Base-by-base conservation (phyloP, 2,888 invertebrate species). In the Amphipyra berbera region DNA sequence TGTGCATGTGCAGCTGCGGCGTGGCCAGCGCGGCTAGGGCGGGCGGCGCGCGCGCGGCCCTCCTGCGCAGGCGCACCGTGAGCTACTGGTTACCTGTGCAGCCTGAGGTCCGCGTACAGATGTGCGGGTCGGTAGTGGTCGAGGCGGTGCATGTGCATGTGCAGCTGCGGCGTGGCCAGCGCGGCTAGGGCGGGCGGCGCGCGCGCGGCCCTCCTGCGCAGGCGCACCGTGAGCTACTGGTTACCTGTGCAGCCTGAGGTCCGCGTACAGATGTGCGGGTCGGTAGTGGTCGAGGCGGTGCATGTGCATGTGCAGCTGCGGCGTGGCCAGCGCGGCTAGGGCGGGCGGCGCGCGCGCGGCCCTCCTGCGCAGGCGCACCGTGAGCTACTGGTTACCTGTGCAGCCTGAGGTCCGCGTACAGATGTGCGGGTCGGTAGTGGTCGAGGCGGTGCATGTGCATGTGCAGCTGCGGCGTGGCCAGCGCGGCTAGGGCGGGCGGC, bases 281-380 rank as follows among this genome's bases (percentile, higher is more conserved):
- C 41, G 41, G 41, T 41, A 41, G 41, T 41, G 41, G 41, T 41
- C 14, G 14, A 41, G 41, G 41, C 41, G 41, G 13, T 13, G 40
- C 40, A 13, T 13, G 40, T 13, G 40, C 6, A 5, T 5, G 40
- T 40, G 40, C 40, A 40, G 40, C 40, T 40, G 40, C 40, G 40
- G 40, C 13, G 35, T 35, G 40, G 40, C 40, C 10, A n/a, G 41
- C 41, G 41, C 8, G 41, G 41, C 2, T 9, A n/a, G n/a, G n/a
- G n/a, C n/a, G n/a, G n/a, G n/a, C n/a, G n/a, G n/a, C n/a, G n/a
- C n/a, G n/a, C n/a, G n/a, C n/a, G n/a, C n/a, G n/a, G n/a, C n/a
- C n/a, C n/a, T n/a, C n/a, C n/a, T n/a, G n/a, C n/a, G n/a, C n/a
- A n/a, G 14, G 27, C 27, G 27, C 27, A 6, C 4, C 27, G 27